phyloP scores from a whole-genome alignment of 2,888 invertebrate genomes.

The Oxytorus armatus region DNA sequence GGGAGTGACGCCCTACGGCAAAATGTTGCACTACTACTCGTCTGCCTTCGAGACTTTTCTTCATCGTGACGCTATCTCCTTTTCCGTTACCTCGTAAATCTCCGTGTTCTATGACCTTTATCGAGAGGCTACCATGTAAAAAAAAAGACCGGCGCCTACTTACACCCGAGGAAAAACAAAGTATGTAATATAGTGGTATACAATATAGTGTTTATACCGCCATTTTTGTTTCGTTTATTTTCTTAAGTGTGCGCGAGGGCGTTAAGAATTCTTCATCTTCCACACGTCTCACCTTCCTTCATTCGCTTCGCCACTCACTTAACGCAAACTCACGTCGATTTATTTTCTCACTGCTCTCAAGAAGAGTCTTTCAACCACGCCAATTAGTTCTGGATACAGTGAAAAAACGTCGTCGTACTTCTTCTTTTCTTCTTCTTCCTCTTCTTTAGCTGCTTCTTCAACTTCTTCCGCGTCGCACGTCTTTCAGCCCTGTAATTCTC shows the following conservation, averaged over 20 bases:
- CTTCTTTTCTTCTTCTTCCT: not conserved
- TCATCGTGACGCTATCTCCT: not conserved
- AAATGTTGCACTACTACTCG: not conserved
- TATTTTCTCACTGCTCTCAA: constrained; percentile 27
- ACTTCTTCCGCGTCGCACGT: constrained; percentile 7
- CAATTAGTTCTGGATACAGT: constrained; percentile 31
- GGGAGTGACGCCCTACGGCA: not conserved
- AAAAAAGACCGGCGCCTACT: constrained; percentile 20
- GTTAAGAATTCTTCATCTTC: constrained; percentile 31
- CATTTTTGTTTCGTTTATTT: constrained; percentile 18
- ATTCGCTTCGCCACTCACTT: constrained; percentile 51
- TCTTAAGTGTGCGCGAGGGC: not conserved
- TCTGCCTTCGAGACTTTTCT: too few relatives aligned
- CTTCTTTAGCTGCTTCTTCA: not conserved
- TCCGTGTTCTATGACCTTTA: constrained; percentile 35
- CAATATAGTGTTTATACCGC: not conserved
- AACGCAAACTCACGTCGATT: constrained; percentile 56
- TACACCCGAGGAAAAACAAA: constrained; percentile 23
- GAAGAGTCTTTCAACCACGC: constrained; percentile 21
- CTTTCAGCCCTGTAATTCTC: not conserved
- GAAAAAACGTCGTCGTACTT: constrained; percentile 24
- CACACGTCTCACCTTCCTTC: constrained; percentile 20
- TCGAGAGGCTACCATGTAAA: constrained; percentile 3
- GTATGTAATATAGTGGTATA: not conserved
- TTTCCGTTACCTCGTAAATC: constrained; percentile 35